Conservation (phyloP, 2,888 invertebrate genomes). For the Agriopis marginaria region DNA sequence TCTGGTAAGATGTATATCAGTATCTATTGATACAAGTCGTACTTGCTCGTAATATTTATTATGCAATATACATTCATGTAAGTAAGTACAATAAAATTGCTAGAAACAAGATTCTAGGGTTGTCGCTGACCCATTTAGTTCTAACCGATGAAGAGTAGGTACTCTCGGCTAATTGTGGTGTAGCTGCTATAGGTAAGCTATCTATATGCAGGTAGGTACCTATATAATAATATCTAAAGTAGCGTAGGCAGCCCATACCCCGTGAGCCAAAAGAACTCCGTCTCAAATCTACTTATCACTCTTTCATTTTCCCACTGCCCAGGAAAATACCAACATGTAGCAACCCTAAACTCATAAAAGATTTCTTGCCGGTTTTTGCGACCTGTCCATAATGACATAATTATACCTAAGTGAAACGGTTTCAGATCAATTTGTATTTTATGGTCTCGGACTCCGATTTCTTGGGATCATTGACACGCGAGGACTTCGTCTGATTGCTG, state of each 20-base stretch:
- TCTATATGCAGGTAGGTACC: not conserved
- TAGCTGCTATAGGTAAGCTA: too few relatives aligned
- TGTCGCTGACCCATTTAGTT: not conserved
- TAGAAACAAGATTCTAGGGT: slow-evolving; percentile 16
- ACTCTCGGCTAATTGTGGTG: too few relatives aligned
- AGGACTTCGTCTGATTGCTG: slow-evolving; percentile 31
- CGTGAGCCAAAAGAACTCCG: too few relatives aligned
- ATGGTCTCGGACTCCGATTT: slow-evolving; percentile 17
- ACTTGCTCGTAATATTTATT: slow-evolving; percentile 3
- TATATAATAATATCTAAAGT: slow-evolving; percentile 12
- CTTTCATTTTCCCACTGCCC: not conserved
- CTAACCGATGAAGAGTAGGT: too few relatives aligned
- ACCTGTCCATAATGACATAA: slow-evolving; percentile 37
- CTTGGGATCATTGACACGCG: slow-evolving; percentile 37
- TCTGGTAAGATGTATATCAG: not conserved
- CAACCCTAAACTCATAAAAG: slow-evolving; percentile 19
- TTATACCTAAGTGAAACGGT: slow-evolving; percentile 38
- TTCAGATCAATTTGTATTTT: slow-evolving; percentile 38
- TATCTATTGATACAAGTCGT: slow-evolving; percentile 7
- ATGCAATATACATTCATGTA: slow-evolving; percentile 12
- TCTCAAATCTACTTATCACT: not conserved
- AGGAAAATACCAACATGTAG: not conserved
- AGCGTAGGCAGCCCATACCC: slow-evolving; percentile 21
- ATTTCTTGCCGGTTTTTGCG: slow-evolving; percentile 31
- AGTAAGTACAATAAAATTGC: not conserved